These are phyloP conservation scores for Morpho deidamia DNA, from an alignment of 2,888 invertebrate genomes.

Conservation along the genomic window DNA sequence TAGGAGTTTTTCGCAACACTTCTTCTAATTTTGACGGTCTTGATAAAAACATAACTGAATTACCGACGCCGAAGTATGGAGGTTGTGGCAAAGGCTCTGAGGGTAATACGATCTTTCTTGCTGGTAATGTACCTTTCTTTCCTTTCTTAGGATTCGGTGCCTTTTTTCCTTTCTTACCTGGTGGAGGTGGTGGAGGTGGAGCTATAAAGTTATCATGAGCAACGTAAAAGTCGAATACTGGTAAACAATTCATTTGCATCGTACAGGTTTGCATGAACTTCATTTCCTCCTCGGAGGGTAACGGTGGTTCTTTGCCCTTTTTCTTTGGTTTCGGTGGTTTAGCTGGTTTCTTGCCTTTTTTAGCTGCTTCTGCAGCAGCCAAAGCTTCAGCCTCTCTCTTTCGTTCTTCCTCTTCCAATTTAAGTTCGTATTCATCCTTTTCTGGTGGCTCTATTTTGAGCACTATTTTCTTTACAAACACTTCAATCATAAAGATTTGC, in stretches of 20 bases:
- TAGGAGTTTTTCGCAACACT: conserved; percentile 53
- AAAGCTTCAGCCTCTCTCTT: conserved; percentile 54
- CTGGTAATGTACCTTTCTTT: conserved; percentile 39
- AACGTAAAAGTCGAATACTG: conserved; percentile 64
- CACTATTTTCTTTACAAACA: conserved; percentile 62
- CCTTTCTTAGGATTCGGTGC: conserved; percentile 42
- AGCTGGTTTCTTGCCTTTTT: conserved; percentile 36
- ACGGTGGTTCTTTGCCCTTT: conserved; percentile 56
- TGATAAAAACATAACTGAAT: conserved; percentile 61
- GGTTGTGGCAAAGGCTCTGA: conserved; percentile 69
- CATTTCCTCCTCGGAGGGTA: conserved; percentile 68
- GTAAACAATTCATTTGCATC: conserved; percentile 63
- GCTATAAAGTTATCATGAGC: conserved; percentile 70
- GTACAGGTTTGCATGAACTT: conserved; percentile 69
- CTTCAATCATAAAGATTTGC: conserved; percentile 71
- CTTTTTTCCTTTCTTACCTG: conserved; percentile 43
- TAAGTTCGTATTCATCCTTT: conserved; percentile 67
- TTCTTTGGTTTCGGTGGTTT: conserved; percentile 36
- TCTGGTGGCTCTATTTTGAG: conserved; percentile 62
- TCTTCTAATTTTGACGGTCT: conserved; percentile 62
- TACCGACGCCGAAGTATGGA: conserved; percentile 68
- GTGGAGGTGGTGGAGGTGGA: conserved; percentile 61
- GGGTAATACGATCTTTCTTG: conserved; percentile 49
- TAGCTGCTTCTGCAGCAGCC: conserved; percentile 49
- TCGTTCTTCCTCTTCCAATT: conserved; percentile 53